Base-by-base conservation (phyloP, 2,113 vertebrate species). In the Phodopus roborovskii region DNA sequence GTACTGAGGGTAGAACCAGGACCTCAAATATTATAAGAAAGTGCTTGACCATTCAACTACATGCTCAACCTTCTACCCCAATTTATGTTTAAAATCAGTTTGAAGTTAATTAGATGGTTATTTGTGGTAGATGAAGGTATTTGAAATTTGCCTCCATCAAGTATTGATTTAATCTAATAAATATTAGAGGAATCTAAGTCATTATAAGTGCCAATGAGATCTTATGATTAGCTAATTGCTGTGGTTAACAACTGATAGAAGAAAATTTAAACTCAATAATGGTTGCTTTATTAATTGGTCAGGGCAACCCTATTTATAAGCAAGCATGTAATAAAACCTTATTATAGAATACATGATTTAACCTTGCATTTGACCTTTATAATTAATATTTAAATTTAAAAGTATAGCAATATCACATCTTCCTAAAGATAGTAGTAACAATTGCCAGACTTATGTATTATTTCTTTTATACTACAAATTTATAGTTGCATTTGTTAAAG, bases 381-480 rank as follows among this genome's bases (percentile, higher is more conserved):
- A 81, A 91, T 92, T 88, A 86, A 78, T 87, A 94, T 86, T 87
- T 89, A 92, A 93, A 78, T 70, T 88, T 74, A 56, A 96, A 94
- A 90, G 15, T 11, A 36, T 28, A 93, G 48, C 3, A 71, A 36
- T 56, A 95, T 74, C 62, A 53, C 2, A 3, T 16, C 39, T 93
- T 86, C 89, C 30, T 75, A 84, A 96, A 71, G 1, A 74, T 45
- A 85, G 85, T 88, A 64, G 12, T 85, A 17, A 70, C 7, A 93
- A 93, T 79, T 73, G 73, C 58, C 64, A 73, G 1, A 39, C 88
- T 71, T 86, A 78, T 42, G 71, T 70, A 66, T 42, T 22, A 33
- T 68, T 88, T 78, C 24, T 73, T 90, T 66, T 86, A 77, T 64
- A 89, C 16, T 22, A 79, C 16, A 53, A 87, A 12, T 24, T 91